Base-by-base conservation (phyloP, 2,797 vertebrate genomes). In the Ispidina lecontei region DNA sequence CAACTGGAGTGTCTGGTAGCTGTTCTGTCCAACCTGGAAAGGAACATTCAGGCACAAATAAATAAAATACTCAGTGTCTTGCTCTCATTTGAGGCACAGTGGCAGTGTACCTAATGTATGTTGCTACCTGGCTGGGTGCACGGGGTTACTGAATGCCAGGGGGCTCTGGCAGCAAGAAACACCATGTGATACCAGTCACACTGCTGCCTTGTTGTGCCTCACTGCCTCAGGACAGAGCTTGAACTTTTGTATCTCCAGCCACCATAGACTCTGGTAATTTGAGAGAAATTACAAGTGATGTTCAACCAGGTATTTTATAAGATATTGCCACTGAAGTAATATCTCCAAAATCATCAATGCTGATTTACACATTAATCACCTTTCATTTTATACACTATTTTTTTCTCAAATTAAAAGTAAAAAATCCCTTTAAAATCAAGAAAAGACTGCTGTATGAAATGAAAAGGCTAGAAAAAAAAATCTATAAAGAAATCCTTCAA, bases 1-100 rank as follows among this genome's bases (percentile, higher is more conserved):
- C 99, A 64, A 98, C 94, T 4, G 98, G 98, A 31, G 98, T 97
- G 65, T 99, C 98, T 55, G 98, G 98, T 39, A 98, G 92, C 52
- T 98, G 97, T 84, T 99, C 99, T 46, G 97, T 97, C 99, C 99
- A 99, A 67, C 98, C 99, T 98, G 70, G 60, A 95, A 90, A 25
- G 56, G 28, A 94, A 89, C 4, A 88, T 64, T 21, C 22, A 72
- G 46, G 49, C 37, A 93, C 71, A 93, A 92, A 77, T 39, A 43
- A 15, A 35, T 22, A 29, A 31, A 75, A 28, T 8, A 58, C 13
- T 68, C 12, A 1, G 16, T 6, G 8, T 33, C 44, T 49, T 59
- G 39, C 70, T 70, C 47, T 29, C 7, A 39, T 84, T 52, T 28
- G 28, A 52, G 59, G 13, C 7, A 25, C 9, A 16, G 49, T 6